These are phyloP conservation scores for Eilema griseolum DNA, from an alignment of 2,888 invertebrate genomes.

Conservation along the genomic window DNA sequence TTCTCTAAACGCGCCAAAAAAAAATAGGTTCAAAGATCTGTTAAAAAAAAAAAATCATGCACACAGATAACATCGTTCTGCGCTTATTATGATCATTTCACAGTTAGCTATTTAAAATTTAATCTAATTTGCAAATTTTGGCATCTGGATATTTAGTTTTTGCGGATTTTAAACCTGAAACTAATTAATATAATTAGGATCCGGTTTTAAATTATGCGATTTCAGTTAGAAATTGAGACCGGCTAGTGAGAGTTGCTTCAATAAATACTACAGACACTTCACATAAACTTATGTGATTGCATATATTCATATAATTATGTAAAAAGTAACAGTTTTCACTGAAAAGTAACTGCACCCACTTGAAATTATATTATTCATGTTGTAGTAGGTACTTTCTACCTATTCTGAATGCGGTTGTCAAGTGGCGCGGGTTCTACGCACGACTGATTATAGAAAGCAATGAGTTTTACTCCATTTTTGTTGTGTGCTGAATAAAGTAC, in stretches of 20 bases:
- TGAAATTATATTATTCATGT: constrained; percentile 50
- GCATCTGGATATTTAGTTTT: background rate
- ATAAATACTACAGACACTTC: constrained; percentile 14
- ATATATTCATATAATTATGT: constrained; percentile 36
- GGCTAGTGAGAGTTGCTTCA: constrained; percentile 6
- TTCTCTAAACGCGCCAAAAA: constrained; percentile 1
- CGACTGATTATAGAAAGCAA: constrained; percentile 67
- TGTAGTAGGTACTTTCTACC: constrained; percentile 55
- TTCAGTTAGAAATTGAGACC: constrained; percentile 6
- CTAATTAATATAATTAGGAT: constrained; percentile 6
- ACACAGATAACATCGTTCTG: background rate
- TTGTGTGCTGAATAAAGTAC: constrained; percentile 32
- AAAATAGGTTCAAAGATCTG: background rate
- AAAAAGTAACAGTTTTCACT: constrained; percentile 40
- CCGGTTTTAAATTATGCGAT: constrained; percentile 3
- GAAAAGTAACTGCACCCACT: constrained; percentile 30
- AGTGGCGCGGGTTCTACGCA: constrained; percentile 70
- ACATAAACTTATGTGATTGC: constrained; percentile 28
- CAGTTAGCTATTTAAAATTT: background rate
- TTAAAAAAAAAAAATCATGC: background rate
- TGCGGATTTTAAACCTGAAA: constrained; percentile 1
- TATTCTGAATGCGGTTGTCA: constrained; percentile 46
- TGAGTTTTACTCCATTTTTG: constrained; percentile 58
- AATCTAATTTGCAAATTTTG: constrained; percentile 2
- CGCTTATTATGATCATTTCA: background rate